Evolutionary conservation across 2,797 vertebrate genomes (phyloP).

Genomic region (Eulemur rubriventer): DNA sequence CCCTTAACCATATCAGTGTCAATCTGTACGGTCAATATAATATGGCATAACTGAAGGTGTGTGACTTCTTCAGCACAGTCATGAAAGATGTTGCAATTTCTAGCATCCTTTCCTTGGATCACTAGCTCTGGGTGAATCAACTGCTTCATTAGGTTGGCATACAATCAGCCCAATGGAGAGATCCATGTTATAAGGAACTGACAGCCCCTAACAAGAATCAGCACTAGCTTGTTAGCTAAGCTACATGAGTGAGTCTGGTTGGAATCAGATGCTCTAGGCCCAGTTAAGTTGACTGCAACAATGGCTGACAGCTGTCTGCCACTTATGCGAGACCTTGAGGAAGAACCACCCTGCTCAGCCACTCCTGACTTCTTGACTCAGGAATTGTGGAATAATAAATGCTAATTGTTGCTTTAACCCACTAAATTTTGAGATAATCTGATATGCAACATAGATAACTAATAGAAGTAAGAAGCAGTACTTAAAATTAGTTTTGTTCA

Average conservation of each 20-base stretch:
- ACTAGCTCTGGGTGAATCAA: neutral
- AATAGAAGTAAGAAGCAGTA: neutral
- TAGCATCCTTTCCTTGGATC: neutral
- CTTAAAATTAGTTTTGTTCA: neutral
- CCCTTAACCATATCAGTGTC: neutral
- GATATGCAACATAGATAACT: neutral
- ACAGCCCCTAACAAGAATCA: neutral
- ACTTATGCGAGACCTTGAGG: neutral
- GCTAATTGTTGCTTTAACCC: neutral
- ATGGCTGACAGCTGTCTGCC: neutral
- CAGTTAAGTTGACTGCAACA: neutral
- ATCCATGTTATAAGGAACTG: neutral
- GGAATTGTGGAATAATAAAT: neutral
- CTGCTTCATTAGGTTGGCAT: neutral
- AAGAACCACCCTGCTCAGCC: neutral
- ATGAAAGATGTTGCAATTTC: neutral
- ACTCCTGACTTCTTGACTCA: neutral
- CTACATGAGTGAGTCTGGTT: neutral
- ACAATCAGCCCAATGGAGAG: fast-evolving
- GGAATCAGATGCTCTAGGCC: neutral
- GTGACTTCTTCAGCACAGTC: neutral
- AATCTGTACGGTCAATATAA: neutral
- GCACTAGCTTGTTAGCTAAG: neutral
- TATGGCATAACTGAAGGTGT: neutral
- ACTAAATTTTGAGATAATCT: neutral